Evolutionary conservation across 2,888 invertebrate species (phyloP).

Genomic region (Trissolcus brochymenae): DNA sequence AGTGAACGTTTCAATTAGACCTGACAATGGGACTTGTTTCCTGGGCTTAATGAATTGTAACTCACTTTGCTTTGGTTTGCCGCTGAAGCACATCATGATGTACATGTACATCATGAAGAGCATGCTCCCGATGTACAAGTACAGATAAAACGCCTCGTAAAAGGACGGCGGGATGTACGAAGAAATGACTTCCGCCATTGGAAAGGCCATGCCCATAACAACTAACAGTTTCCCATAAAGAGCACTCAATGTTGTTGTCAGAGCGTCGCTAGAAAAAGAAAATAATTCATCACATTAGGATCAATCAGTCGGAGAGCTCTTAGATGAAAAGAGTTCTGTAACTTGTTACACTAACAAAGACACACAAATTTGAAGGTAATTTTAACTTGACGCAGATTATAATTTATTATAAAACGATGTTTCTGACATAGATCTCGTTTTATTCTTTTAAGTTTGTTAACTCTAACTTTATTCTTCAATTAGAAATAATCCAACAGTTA

Average conservation of each 20-base stretch:
- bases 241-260: conserved; percentile 93
- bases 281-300: conserved; percentile 8
- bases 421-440: too few species aligned
- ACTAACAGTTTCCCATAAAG: conserved; percentile 95
- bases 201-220: conserved; percentile 96
- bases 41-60: conserved; percentile 14
- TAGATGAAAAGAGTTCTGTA: too few species aligned
- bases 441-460: too few species aligned
- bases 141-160: conserved; percentile 93
- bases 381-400: too few species aligned
- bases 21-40: too few species aligned
- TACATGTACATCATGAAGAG: conserved; percentile 90
- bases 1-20: not conserved
- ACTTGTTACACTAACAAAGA: too few species aligned
- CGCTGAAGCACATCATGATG: conserved; percentile 83
- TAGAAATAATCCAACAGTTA: too few species aligned
- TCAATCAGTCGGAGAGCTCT: not conserved
- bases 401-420: too few species aligned
- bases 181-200: conserved; percentile 96
- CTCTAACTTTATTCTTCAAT: too few species aligned
- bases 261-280: conserved; percentile 83
- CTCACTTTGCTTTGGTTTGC: conserved; percentile 78
- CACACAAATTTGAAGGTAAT: too few species aligned
- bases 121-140: conserved; percentile 92
- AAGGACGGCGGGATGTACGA: conserved; percentile 95